phyloP scores from a whole-genome alignment of 2,113 vertebrate species.

The Charadrius vociferus region DNA sequence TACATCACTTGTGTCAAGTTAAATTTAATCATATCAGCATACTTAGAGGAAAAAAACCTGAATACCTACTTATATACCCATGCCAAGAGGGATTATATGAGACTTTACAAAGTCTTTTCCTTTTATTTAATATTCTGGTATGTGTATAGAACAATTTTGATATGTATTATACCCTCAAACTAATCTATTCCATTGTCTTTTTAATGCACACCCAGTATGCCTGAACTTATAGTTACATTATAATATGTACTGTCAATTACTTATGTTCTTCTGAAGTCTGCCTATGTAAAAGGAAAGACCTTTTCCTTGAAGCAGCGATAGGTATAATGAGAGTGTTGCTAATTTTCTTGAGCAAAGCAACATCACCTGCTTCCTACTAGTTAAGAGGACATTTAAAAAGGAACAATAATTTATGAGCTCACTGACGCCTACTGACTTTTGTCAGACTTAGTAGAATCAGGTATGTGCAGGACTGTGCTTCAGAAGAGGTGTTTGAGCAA shows the following conservation, averaged over 20 bases:
- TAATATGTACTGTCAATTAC: background rate
- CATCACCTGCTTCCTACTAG: background rate
- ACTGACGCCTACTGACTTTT: background rate
- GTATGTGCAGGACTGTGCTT: background rate
- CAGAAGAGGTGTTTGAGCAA: background rate
- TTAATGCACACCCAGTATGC: background rate
- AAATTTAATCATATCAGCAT: slow-evolving; percentile 51
- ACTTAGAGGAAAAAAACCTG: background rate
- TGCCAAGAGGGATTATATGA: slow-evolving; percentile 32
- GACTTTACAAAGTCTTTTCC: slow-evolving; percentile 24
- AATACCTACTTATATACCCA: slow-evolving; percentile 5
- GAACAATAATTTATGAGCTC: background rate
- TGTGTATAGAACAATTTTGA: slow-evolving; percentile 30
- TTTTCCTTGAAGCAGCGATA: background rate
- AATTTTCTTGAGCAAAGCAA: background rate
- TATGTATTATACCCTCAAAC: background rate
- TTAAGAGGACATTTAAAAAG: background rate
- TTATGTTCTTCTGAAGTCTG: background rate
- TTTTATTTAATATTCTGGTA: slow-evolving; percentile 55
- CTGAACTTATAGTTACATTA: background rate
- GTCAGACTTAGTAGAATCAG: background rate
- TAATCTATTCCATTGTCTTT: slow-evolving; percentile 39
- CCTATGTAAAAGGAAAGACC: background rate
- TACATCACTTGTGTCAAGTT: slow-evolving; percentile 44
- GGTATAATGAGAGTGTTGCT: background rate